Evolutionary conservation across 2,797 vertebrate species (phyloP).

Genomic region (Micrastur ruficollis): DNA sequence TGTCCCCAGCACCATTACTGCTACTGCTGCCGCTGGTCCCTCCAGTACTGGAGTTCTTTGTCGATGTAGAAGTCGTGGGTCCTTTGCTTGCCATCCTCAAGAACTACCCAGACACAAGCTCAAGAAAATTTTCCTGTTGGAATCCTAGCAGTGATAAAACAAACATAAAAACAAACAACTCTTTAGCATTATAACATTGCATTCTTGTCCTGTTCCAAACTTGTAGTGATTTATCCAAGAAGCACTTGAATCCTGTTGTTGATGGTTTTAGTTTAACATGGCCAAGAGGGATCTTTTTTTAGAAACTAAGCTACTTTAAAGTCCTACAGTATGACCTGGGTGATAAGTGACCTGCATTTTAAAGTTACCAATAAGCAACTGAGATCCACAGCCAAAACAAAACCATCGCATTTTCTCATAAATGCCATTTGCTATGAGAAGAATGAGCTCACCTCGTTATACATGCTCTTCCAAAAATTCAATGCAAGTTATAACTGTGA

Average conservation of each 20-base stretch:
- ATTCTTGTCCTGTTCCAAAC: background rate
- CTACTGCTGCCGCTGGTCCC: slow-evolving; percentile 82
- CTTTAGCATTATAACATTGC: background rate
- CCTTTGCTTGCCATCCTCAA: slow-evolving; percentile 79
- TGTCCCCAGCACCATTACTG: slow-evolving; percentile 81
- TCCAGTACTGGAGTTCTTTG: slow-evolving; percentile 79
- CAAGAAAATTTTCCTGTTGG: background rate
- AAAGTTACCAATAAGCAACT: background rate
- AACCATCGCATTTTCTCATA: background rate
- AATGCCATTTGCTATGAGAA: background rate
- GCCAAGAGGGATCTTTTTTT: slow-evolving; percentile 27
- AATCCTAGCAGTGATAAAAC: slow-evolving; percentile 44
- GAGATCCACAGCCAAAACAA: background rate
- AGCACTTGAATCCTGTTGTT: slow-evolving; percentile 8
- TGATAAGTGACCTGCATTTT: background rate
- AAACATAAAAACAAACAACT: background rate
- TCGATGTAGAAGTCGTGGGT: slow-evolving; percentile 75
- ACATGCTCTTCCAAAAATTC: background rate
- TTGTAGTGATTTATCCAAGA: background rate
- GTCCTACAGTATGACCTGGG: background rate
- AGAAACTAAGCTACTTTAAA: slow-evolving; percentile 55
- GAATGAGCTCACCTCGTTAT: background rate
- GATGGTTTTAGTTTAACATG: slow-evolving; percentile 10
- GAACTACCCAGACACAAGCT: background rate
- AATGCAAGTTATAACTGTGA: background rate